A percentile compares a stretch with the other conserved stretches of the same genome.
These are phyloP conservation scores for Tinea trinotella DNA, from an alignment of 2,888 invertebrate species.

Conservation along the genomic window DNA sequence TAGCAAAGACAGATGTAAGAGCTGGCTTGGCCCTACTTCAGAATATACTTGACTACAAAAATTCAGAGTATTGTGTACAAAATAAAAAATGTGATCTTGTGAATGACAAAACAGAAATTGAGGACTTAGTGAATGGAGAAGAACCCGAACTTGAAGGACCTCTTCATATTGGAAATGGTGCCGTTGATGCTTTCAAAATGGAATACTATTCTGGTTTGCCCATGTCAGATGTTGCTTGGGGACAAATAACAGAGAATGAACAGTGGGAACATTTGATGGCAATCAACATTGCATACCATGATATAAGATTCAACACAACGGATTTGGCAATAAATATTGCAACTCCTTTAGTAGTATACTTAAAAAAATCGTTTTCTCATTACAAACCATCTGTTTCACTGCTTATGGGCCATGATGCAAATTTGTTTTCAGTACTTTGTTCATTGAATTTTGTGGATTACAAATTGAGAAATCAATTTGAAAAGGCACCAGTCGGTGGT, in stretches of 20 bases:
- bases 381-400: constrained; percentile 35
- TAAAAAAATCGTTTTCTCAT: constrained; percentile 34
- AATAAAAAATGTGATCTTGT: constrained; percentile 42
- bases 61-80: constrained; percentile 41
- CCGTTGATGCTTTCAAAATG: constrained; percentile 55
- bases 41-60: constrained; percentile 42
- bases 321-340: constrained; percentile 35
- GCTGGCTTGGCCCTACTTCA: constrained; percentile 36
- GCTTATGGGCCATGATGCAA: constrained; percentile 52
- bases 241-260: constrained; percentile 29
- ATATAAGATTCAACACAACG: constrained; percentile 41
- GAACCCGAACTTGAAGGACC: constrained; percentile 50
- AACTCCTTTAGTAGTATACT: constrained; percentile 36
- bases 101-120: constrained; percentile 35
- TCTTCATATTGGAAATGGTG: constrained; percentile 49
- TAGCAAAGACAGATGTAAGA: constrained; percentile 34
- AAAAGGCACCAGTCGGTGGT: constrained; percentile 48
- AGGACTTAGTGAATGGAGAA: constrained; percentile 30
- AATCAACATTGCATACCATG: constrained; percentile 37
- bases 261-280: constrained; percentile 38
- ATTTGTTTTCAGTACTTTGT: constrained; percentile 36
- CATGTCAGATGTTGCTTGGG: constrained; percentile 49
- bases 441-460: constrained; percentile 38
- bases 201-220: constrained; percentile 53
- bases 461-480: constrained; percentile 36